A percentile compares a stretch with the other conserved stretches of the same genome.
Conservation (phyloP, 2,888 invertebrate genomes). For the Venustoraphidia nigricollis region DNA sequence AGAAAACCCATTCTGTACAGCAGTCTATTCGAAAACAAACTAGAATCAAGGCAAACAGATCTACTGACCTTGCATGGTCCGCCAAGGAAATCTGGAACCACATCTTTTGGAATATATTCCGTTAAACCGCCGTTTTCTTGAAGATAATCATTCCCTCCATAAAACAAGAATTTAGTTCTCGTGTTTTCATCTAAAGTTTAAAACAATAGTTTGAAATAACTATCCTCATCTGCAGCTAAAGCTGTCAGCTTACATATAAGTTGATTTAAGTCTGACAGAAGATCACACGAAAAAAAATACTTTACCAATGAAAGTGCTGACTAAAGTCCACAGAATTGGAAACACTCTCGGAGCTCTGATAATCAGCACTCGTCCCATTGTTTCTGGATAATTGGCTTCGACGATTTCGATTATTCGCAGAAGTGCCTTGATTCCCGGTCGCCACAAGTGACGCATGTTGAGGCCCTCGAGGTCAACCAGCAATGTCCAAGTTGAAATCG, state of each 20-base stretch:
- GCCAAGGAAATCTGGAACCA: constrained; percentile 86
- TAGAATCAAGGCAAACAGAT: not conserved
- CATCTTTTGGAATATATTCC: constrained; percentile 72
- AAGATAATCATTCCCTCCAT: constrained; percentile 74
- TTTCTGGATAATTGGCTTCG: constrained; percentile 90
- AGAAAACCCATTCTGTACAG: not conserved
- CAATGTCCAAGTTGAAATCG: constrained; percentile 78
- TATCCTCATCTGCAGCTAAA: not conserved
- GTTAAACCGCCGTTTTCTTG: constrained; percentile 65
- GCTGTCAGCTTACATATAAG: not conserved
- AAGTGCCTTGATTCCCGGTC: constrained; percentile 73
- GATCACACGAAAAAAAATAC: constrained; percentile 2
- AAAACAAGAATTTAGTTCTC: constrained; percentile 80
- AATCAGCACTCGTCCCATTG: constrained; percentile 80
- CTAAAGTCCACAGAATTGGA: constrained; percentile 89
- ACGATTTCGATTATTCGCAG: constrained; percentile 64
- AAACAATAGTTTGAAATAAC: constrained; percentile 6
- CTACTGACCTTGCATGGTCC: constrained; percentile 65
- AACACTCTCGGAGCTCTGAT: constrained; percentile 87
- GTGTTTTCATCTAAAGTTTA: constrained; percentile 67
- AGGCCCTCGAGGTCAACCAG: constrained; percentile 86
- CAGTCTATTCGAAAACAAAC: not conserved
- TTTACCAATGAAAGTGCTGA: constrained; percentile 82
- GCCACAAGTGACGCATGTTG: constrained; percentile 90
- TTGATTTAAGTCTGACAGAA: not conserved